Conservation (phyloP, 2,113 vertebrate species). For the Chloropsis hardwickii region DNA sequence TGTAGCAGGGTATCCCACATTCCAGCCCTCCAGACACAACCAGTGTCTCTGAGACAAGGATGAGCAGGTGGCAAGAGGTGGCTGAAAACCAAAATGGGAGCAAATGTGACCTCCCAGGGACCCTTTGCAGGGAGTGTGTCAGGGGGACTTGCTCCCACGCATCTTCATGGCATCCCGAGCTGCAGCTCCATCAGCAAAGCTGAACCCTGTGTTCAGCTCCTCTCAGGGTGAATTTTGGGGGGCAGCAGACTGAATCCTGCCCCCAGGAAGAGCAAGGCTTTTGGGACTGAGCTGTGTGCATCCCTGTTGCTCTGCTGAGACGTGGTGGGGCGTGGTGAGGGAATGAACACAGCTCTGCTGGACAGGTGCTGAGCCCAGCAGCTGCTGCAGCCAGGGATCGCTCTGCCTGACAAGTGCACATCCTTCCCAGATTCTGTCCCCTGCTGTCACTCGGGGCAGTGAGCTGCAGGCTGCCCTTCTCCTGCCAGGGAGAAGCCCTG, state of each 20-base stretch:
- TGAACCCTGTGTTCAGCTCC: background rate
- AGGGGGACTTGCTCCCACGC: background rate
- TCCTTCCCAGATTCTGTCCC: background rate
- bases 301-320: background rate
- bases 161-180: background rate
- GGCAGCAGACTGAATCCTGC: background rate
- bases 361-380: background rate
- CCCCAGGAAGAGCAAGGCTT: rapidly evolving
- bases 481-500: background rate
- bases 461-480: background rate
- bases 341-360: background rate
- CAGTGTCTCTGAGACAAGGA: background rate
- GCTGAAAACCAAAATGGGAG: background rate
- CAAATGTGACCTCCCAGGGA: background rate
- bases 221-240: background rate
- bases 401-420: background rate
- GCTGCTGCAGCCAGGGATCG: background rate
- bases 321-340: background rate
- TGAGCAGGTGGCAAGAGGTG: background rate
- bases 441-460: background rate
- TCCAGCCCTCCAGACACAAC: background rate
- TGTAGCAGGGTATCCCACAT: background rate
- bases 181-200: background rate
- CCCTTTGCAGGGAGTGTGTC: background rate
- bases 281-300: background rate